Evolutionary conservation across 2,888 invertebrate genomes (phyloP).

Genomic region (Bugula neritina): DNA sequence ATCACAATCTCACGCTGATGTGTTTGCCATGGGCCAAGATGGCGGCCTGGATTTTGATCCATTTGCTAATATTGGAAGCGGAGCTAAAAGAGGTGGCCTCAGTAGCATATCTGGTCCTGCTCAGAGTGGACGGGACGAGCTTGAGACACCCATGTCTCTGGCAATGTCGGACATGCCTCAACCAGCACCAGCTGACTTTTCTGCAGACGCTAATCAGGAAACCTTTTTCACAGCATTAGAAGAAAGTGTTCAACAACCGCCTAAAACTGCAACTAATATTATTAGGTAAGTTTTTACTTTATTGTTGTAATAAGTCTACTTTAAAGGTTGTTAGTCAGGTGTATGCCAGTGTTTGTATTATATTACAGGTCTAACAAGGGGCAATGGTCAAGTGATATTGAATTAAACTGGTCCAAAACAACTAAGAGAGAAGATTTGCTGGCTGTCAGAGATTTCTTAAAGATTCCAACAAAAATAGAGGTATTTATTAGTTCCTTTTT

Average conservation of each 20-base stretch:
- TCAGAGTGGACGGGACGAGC: background rate
- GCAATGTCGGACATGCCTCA: constrained; percentile 8
- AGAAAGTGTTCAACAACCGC: background rate
- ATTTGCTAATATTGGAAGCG: constrained; percentile 9
- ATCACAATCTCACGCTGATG: background rate
- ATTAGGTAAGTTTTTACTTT: constrained; percentile 5
- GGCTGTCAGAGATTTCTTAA: constrained; percentile 44
- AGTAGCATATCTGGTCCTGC: background rate
- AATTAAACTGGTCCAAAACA: constrained; percentile 40
- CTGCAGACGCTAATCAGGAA: background rate
- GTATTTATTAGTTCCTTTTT: constrained; percentile 25
- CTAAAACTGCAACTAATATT: background rate
- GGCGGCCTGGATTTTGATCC: constrained; percentile 11
- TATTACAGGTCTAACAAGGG: constrained; percentile 32
- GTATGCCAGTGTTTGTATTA: too few species aligned
- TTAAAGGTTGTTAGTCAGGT: too few species aligned
- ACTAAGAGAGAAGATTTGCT: constrained; percentile 42
- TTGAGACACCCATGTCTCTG: constrained; percentile 14
- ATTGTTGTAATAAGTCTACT: too few species aligned
- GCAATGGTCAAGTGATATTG: constrained; percentile 43
- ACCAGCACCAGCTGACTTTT: background rate
- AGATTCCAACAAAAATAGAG: constrained; percentile 43
- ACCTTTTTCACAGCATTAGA: constrained; percentile 14
- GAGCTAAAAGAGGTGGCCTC: background rate
- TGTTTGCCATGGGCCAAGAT: background rate